Evolutionary conservation across 35 echinoderm and acorn worm species (phyloP), one percentile per base, ranked within the genome.

Genomic region (Holothuria glaberrima): DNA sequence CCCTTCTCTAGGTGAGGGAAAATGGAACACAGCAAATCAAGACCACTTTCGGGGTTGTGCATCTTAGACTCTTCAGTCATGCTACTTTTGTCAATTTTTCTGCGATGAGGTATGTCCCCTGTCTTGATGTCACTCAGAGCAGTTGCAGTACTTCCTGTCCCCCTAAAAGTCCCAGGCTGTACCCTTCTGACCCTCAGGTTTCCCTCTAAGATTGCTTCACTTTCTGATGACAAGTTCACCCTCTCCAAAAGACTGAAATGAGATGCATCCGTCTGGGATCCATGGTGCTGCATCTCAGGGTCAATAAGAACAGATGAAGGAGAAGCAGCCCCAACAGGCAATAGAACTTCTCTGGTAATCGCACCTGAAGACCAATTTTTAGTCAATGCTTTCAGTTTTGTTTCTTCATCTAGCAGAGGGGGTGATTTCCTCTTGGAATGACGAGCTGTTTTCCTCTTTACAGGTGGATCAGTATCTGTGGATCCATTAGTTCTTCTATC

Each of bases 61-160:
- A 14, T 54, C 30, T 61, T 24, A 5, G 21, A n/a, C 20, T 84
- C 32, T 1, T 78, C 74, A 20, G 94, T 96, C 94, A 96, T 96
- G 61, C 90, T 90, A 41, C 94, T 90, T 54, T 96, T 75, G 62
- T 96, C 77, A 69, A 92, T 83, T 81, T 90, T 93, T 21, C 66
- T 50, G 6, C 60, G 67, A 19, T 62, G 26, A 56, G 94, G 94
- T 75, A 96, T 93, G 26, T 50, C 44, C n/a, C 24, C 29, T 17
- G 24, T 33, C 27, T 56, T 61, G 9, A 17, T n/a, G 36, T 27
- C 34, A 20, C 20, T 32, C 9, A 14, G 20, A 25, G 12, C 18
- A 30, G 7, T 5, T 19, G 80, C 52, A 33, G 57, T 21, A 61
- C 33, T 54, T 19, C 17, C 54, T 9, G 25, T 33, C 57, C 80